Conservation (phyloP, 1,140 invertebrate genomes). For the Alviniconcha marisindica region DNA sequence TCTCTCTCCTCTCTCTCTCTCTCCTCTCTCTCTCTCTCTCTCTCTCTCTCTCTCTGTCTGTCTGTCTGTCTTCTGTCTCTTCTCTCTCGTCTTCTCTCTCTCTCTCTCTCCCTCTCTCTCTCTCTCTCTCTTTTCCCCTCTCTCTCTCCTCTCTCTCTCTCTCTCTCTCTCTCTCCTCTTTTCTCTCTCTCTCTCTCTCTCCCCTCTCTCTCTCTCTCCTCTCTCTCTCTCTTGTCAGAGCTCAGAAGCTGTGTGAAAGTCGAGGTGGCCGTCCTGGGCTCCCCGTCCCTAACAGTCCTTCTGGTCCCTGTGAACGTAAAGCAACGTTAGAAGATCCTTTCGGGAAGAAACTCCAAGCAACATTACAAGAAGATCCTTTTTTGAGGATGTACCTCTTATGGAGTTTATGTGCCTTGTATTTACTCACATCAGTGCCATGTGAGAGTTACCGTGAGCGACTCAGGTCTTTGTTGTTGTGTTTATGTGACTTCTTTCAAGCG, state of each 20-base stretch:
- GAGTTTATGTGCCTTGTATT: no score
- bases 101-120: neutral
- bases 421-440: no score
- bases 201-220: neutral
- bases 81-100: neutral
- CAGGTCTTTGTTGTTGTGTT: no score
- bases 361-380: no score
- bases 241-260: neutral
- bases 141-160: neutral
- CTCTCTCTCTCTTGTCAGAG: neutral
- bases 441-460: no score
- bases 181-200: slow-evolving; percentile 24
- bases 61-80: neutral
- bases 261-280: neutral
- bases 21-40: neutral
- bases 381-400: neutral
- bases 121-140: neutral
- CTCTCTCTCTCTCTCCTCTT: neutral
- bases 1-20: neutral
- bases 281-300: no score
- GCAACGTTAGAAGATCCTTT: no score
- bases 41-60: slow-evolving; percentile 15
- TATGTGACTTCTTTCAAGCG: no score
- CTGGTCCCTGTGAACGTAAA: no score
- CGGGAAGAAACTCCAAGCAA: no score